Base-by-base conservation (phyloP, 2,113 vertebrate genomes). In the Cercocebus atys region DNA sequence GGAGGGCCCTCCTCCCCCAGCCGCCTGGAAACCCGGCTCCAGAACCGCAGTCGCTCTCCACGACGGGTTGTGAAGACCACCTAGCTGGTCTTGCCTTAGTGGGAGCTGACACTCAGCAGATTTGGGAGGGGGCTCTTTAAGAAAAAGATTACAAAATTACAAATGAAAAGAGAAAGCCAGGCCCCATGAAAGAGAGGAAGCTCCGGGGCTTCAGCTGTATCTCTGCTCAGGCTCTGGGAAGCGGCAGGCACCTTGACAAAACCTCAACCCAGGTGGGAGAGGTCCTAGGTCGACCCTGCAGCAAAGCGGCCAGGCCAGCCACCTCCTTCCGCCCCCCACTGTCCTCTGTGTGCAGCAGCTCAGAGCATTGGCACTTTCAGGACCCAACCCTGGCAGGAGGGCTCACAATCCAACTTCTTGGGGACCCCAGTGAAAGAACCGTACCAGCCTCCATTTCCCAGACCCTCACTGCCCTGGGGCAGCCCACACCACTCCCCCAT, bases 271-370 rank as follows among this genome's bases (percentile, higher is more conserved):
- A 43, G 59, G 14, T 2, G 27, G 70, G 18, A 11, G 59, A 0
- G 0, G 25, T 3, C 59, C 6, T 11, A 0, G 17, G 5, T 55
- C 1, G 0, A 3, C 25, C 9, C 12, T 1, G 55, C 81, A 59
- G 64, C 45, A 1, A 10, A 35, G 52, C 14, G 0, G 30, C 45
- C 45, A 30, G 20, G 66, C 43, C 70, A 9, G 16, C 35, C 27
- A 1, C 72, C 35, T 5, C 11, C 10, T 0, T 22, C 6, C 0
- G 0, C 4, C 5, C 5, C 78, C 20, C 1, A 0, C 9, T 9
- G 30, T 3, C 38, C 27, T 11, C 35, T 0, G 6, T 0, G 10
- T 9, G 38, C 40, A 30, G 30, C 5, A 2, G 35, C 38, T 70
- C 40, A 5, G 70, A 47, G 70, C 59, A 25, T 7, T 8, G 11